Percentiles rank a stretch among this genome's conserved stretches.
Evolutionary conservation across 2,113 vertebrate genomes (phyloP).

Genomic region (Hepsetus odoe): DNA sequence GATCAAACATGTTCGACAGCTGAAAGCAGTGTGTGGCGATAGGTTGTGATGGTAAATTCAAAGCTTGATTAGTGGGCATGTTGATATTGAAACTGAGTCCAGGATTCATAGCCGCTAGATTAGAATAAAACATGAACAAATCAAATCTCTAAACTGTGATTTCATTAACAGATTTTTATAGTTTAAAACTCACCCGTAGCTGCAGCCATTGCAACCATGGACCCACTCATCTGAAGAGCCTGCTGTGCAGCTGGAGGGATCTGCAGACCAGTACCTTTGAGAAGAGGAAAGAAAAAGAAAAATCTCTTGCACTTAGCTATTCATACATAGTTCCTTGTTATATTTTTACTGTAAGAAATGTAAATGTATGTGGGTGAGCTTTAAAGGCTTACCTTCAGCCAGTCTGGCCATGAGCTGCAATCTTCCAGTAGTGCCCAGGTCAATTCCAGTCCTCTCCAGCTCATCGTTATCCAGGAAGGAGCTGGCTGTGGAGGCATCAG

Average conservation of each 20-base stretch:
- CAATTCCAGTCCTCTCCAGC: slow-evolving; percentile 90
- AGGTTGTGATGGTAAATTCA: slow-evolving; percentile 83
- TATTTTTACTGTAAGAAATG: too few relatives aligned
- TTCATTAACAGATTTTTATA: neutral
- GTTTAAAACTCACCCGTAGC: slow-evolving; percentile 77
- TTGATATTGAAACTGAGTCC: slow-evolving; percentile 74
- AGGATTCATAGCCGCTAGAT: slow-evolving; percentile 70
- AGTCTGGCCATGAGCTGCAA: slow-evolving; percentile 95
- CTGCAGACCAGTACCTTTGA: slow-evolving; percentile 89
- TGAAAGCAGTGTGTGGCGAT: slow-evolving; percentile 96
- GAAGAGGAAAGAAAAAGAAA: neutral
- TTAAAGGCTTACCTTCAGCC: slow-evolving; percentile 82
- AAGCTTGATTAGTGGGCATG: slow-evolving; percentile 60
- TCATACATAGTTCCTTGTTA: too few relatives aligned
- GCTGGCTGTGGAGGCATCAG: slow-evolving; percentile 86
- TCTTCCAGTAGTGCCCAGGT: slow-evolving; percentile 91
- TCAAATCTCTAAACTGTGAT: neutral
- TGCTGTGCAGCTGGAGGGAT: slow-evolving; percentile 97
- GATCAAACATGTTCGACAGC: slow-evolving; percentile 96
- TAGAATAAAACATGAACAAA: neutral
- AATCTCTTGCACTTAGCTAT: neutral
- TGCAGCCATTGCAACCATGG: slow-evolving; percentile 92
- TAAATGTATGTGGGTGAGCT: neutral
- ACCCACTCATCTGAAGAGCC: slow-evolving; percentile 95
- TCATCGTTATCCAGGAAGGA: slow-evolving; percentile 94